phyloP scores from a whole-genome alignment of 2,888 invertebrate genomes.

The Diarsia dahlii region DNA sequence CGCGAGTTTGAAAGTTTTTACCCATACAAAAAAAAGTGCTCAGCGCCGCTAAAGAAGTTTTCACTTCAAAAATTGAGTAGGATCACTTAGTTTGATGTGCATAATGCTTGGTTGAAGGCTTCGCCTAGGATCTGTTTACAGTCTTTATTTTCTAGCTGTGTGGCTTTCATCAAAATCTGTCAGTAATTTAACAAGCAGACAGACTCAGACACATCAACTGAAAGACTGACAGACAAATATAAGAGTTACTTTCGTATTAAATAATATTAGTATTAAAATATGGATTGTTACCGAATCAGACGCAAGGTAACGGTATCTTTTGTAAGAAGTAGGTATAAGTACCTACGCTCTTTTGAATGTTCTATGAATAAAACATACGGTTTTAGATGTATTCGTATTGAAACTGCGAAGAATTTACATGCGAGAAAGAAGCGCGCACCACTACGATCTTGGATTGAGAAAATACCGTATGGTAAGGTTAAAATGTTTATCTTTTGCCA shows the following conservation, averaged over 20 bases:
- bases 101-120: too few species aligned
- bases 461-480: constrained; percentile 29
- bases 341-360: constrained; percentile 46
- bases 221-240: neutral
- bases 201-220: neutral
- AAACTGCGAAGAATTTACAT: constrained; percentile 54
- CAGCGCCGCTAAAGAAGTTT: too few species aligned
- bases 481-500: constrained; percentile 38
- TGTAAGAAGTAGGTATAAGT: constrained; percentile 34
- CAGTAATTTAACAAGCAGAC: neutral
- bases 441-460: constrained; percentile 8
- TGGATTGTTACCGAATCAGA: constrained; percentile 57
- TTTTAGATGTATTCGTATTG: constrained; percentile 38
- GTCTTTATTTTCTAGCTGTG: neutral
- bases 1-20: too few species aligned
- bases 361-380: constrained; percentile 62
- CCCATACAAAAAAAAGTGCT: too few species aligned
- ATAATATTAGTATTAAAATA: neutral
- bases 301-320: constrained; percentile 37
- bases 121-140: too few species aligned
- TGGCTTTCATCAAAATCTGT: neutral
- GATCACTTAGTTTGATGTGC: too few species aligned
- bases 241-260: neutral
- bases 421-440: constrained; percentile 17
- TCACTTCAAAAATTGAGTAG: too few species aligned